These are phyloP conservation scores for Sylvietta virens DNA, from an alignment of 2,113 vertebrate species.

Conservation along the genomic window DNA sequence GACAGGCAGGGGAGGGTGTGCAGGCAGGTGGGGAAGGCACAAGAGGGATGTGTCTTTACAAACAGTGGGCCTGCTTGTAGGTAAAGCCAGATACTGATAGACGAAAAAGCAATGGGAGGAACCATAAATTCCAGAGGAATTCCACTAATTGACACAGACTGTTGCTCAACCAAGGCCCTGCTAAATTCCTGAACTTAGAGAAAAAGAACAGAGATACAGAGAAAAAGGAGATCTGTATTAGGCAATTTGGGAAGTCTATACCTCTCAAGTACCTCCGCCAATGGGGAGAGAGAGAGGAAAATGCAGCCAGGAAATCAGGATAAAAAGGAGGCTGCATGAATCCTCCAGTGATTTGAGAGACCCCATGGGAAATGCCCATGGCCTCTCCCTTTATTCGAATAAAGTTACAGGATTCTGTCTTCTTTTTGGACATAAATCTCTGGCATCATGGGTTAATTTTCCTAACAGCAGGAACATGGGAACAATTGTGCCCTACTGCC, in stretches of 20 bases:
- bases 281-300: neutral
- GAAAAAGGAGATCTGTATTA: neutral
- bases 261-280: neutral
- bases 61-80: neutral
- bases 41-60: neutral
- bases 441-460: neutral
- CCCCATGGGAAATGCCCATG: neutral
- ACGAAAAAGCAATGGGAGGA: neutral
- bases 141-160: neutral
- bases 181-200: neutral
- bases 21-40: neutral
- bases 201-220: neutral
- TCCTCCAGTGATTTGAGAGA: neutral
- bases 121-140: neutral
- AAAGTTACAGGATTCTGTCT: neutral
- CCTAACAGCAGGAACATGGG: neutral
- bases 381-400: neutral
- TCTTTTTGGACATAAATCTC: neutral
- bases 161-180: neutral
- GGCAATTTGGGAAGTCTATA: accelerated
- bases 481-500: neutral
- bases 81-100: neutral
- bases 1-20: neutral
- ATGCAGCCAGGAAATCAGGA: accelerated
- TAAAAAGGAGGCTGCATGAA: accelerated